Evolutionary conservation across 2,888 invertebrate genomes (phyloP).

Genomic region (Chromoteleia sp.): DNA sequence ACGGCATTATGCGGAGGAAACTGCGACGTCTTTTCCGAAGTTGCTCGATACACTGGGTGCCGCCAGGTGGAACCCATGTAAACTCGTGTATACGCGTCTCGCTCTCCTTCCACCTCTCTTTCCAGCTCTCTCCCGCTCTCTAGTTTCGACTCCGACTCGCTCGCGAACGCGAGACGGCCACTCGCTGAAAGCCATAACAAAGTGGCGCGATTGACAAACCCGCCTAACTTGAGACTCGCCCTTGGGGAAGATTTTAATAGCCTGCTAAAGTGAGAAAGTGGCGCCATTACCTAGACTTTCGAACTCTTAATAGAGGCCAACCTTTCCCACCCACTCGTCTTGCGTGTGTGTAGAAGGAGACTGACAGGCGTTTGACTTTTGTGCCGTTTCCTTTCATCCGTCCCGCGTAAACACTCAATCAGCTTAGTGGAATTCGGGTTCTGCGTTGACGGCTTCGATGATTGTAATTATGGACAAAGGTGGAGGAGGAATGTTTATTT

Average conservation of each 20-base stretch:
- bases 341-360: neutral
- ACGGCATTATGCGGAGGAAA: conserved; percentile 13
- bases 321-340: conserved; percentile 46
- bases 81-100: conserved; percentile 22
- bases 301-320: conserved; percentile 63
- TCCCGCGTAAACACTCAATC: conserved; percentile 50
- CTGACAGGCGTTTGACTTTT: conserved; percentile 46
- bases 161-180: too few relatives aligned
- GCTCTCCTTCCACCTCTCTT: neutral
- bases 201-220: conserved; percentile 57
- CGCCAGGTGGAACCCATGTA: conserved; percentile 34
- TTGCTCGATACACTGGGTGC: conserved; percentile 18
- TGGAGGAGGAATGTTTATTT: conserved; percentile 13
- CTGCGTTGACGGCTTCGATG: conserved; percentile 24
- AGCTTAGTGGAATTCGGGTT: conserved; percentile 38
- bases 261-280: conserved; percentile 63
- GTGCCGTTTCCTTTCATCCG: conserved; percentile 43
- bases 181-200: conserved; percentile 52
- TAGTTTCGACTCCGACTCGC: too few relatives aligned
- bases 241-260: conserved; percentile 61
- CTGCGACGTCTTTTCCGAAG: conserved; percentile 29
- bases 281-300: conserved; percentile 63
- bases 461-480: conserved; percentile 24
- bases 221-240: conserved; percentile 45
- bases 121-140: too few relatives aligned